Evolutionary conservation across 2,888 invertebrate genomes (phyloP).

Genomic region (Cephus pulcher): DNA sequence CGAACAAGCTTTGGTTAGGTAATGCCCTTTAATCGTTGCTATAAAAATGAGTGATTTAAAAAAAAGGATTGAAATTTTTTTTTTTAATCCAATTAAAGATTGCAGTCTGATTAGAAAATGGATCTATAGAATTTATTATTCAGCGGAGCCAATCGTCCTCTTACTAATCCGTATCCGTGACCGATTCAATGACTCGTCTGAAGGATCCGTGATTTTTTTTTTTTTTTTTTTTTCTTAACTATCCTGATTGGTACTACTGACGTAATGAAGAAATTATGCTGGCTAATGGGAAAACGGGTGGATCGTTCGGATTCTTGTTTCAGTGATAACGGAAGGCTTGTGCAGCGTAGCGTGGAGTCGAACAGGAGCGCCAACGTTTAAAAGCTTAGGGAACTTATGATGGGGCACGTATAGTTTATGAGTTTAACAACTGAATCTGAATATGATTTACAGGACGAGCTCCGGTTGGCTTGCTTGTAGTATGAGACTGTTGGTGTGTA

Average conservation of each 20-base stretch:
- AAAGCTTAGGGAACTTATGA: slow-evolving; percentile 20
- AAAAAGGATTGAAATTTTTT: not conserved
- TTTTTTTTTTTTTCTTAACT: not conserved
- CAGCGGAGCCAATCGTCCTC: not conserved
- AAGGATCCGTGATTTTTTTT: not conserved
- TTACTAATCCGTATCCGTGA: not conserved
- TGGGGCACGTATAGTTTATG: slow-evolving; percentile 33
- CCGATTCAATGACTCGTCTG: not conserved
- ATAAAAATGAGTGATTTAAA: not conserved
- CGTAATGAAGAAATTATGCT: not conserved
- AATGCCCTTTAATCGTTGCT: not conserved
- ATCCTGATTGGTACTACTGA: not conserved
- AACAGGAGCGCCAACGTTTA: not conserved
- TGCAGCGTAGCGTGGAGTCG: slow-evolving; percentile 23
- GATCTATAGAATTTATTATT: not conserved
- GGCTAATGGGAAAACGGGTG: not conserved
- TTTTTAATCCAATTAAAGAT: not conserved
- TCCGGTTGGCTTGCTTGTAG: slow-evolving; percentile 33
- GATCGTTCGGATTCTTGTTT: not conserved
- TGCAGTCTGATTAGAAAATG: not conserved
- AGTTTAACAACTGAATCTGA: slow-evolving; percentile 49
- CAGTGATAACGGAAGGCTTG: slow-evolving; percentile 14
- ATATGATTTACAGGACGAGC: slow-evolving; percentile 48
- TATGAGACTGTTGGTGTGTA: slow-evolving; percentile 16
- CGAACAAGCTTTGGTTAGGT: not conserved